Conservation (phyloP, 2,888 invertebrate species). For the Pollenia labialis region DNA sequence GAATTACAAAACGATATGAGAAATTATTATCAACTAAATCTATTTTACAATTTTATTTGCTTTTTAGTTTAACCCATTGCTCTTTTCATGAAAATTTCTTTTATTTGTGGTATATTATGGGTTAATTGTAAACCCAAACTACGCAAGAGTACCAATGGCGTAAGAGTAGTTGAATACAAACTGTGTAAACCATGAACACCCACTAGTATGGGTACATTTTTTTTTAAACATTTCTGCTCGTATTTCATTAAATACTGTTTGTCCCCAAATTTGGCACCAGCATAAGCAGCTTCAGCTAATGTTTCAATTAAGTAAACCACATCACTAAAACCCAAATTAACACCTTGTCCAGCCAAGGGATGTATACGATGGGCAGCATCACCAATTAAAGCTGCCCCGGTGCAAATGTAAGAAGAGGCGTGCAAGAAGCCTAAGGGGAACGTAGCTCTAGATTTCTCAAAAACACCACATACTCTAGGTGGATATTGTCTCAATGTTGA, state of each 20-base stretch:
- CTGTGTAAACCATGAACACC: slow-evolving; percentile 94
- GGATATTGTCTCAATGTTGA: slow-evolving; percentile 82
- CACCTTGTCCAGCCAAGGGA: slow-evolving; percentile 98
- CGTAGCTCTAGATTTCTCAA: slow-evolving; percentile 87
- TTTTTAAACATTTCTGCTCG: slow-evolving; percentile 92
- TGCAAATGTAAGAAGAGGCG: slow-evolving; percentile 92
- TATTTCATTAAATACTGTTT: slow-evolving; percentile 90
- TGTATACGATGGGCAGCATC: slow-evolving; percentile 96
- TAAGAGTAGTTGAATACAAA: slow-evolving; percentile 90
- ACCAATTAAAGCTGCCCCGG: slow-evolving; percentile 93
- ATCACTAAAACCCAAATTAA: slow-evolving; percentile 98
- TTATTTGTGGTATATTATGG: slow-evolving; percentile 90
- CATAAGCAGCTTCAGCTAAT: slow-evolving; percentile 88
- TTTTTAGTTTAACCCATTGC: slow-evolving; percentile 79
- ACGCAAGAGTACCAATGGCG: slow-evolving; percentile 91
- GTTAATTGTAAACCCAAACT: slow-evolving; percentile 93
- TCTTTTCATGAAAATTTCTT: slow-evolving; percentile 84
- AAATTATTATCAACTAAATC: not conserved
- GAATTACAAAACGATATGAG: not conserved
- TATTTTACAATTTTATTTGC: not conserved
- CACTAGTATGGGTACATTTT: slow-evolving; percentile 95
- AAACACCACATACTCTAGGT: slow-evolving; percentile 79
- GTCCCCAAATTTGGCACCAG: slow-evolving; percentile 91
- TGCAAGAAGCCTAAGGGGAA: slow-evolving; percentile 98
- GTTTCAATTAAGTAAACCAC: slow-evolving; percentile 89